Evolutionary conservation across 2,888 invertebrate genomes (phyloP).

Genomic region (Hirtodrosophila confusa): DNA sequence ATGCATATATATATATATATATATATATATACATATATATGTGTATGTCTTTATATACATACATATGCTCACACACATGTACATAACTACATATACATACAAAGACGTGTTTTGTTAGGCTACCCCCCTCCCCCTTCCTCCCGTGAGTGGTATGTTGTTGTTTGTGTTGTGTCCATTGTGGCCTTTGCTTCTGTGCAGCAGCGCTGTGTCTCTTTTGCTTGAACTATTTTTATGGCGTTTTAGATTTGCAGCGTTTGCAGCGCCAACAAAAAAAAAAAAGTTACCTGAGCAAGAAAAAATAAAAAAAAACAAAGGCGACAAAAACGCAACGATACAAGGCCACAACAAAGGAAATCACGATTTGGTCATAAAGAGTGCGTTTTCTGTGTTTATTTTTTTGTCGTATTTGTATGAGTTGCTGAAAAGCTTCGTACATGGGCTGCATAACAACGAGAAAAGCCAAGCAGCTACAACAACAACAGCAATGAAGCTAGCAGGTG

Average conservation of each 20-base stretch:
- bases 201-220: conserved; percentile 33
- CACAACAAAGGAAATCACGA: conserved; percentile 15
- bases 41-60: background rate
- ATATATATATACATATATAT: conserved; percentile 7
- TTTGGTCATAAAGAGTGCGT: conserved; percentile 15
- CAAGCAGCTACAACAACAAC: conserved; percentile 10
- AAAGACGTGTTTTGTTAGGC: conserved; percentile 49
- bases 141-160: conserved; percentile 18
- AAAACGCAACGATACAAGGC: conserved; percentile 11
- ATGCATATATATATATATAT: conserved; percentile 15
- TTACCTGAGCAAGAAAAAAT: background rate
- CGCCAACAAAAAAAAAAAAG: conserved; percentile 10
- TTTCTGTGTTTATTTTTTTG: conserved; percentile 1
- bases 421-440: conserved; percentile 15
- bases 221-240: conserved; percentile 39
- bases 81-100: conserved; percentile 12
- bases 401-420: background rate
- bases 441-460: conserved; percentile 35
- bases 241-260: conserved; percentile 38
- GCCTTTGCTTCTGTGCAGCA: conserved; percentile 50
- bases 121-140: conserved; percentile 1
- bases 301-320: conserved; percentile 32
- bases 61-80: conserved; percentile 11
- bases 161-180: conserved; percentile 53
- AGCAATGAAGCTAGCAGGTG: conserved; percentile 40